phyloP scores from a whole-genome alignment of 2,113 vertebrate species.

The Nipponia nippon region DNA sequence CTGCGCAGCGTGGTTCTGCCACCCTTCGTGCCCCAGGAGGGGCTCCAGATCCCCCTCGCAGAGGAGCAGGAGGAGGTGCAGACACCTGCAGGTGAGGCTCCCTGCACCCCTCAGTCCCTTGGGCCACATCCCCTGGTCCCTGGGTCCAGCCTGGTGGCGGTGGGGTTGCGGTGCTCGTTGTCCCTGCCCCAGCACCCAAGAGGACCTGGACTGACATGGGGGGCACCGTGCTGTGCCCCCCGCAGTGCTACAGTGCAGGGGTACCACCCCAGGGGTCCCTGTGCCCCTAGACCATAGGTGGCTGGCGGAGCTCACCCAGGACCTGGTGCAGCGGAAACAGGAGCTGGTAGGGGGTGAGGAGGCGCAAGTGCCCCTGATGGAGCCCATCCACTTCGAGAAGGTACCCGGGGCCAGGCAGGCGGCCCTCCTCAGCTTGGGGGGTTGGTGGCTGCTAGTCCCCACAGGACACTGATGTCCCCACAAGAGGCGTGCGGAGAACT shows the following conservation, averaged over 20 bases:
- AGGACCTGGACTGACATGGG: fast-evolving
- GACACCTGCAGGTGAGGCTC: constrained; percentile 25
- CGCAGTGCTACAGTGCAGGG: not conserved
- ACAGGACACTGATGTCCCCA: fast-evolving
- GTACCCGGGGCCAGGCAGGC: not conserved
- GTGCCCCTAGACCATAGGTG: constrained; percentile 51
- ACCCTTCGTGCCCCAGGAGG: constrained; percentile 47
- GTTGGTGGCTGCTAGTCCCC: not conserved
- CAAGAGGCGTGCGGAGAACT: constrained; percentile 80
- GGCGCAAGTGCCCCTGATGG: constrained; percentile 58
- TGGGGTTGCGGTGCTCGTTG: not conserved
- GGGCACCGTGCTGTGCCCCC: fast-evolving
- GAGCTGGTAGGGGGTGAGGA: not conserved
- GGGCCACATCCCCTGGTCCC: fast-evolving
- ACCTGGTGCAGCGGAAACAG: constrained; percentile 19
- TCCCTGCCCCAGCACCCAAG: not conserved
- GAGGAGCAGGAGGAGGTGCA: constrained; percentile 64
- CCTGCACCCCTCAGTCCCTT: fast-evolving
- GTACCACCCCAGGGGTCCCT: not conserved
- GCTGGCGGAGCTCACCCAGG: constrained; percentile 61
- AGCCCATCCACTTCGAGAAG: constrained; percentile 86
- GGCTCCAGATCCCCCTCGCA: constrained; percentile 54
- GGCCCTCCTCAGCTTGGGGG: not conserved
- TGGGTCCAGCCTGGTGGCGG: fast-evolving
- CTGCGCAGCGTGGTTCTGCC: constrained; percentile 59